Conservation (phyloP, 64 coral and sea anemone genomes). For the Acropora yongei region DNA sequence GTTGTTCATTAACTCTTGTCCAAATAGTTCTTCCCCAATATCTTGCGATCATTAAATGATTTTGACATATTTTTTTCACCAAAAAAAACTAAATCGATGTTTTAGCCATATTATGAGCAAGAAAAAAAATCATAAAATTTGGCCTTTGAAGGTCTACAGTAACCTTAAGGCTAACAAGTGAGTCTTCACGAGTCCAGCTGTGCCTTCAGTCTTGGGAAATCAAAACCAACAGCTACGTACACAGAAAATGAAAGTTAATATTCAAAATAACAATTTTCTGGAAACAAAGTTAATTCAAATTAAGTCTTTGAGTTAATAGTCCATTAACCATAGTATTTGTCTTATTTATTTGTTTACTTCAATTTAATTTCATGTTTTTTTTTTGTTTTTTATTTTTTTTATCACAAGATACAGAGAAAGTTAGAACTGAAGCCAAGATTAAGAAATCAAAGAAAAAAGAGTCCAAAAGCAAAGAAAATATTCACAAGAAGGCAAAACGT, state of each 20-base stretch:
- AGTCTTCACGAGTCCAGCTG: constrained; percentile 11
- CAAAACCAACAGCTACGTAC: constrained; percentile 38
- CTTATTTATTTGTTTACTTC: constrained; percentile 7
- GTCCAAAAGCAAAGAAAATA: constrained; percentile 19
- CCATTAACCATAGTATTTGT: constrained; percentile 25
- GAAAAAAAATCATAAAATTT: too few relatives aligned
- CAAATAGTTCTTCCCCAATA: too few relatives aligned
- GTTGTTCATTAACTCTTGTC: too few relatives aligned
- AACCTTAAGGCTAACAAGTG: background rate
- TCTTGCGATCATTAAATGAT: too few relatives aligned
- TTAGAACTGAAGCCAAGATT: constrained; percentile 17
- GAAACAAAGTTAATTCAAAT: constrained; percentile 24
- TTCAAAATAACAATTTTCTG: constrained; percentile 35
- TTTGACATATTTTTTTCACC: too few relatives aligned
- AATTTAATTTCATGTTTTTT: constrained; percentile 12
- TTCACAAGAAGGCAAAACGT: constrained; percentile 16
- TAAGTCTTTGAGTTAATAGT: constrained; percentile 21
- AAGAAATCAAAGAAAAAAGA: constrained; percentile 37
- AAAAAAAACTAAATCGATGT: too few relatives aligned
- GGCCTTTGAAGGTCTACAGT: too few relatives aligned
- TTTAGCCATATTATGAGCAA: too few relatives aligned
- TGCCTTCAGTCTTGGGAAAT: constrained; percentile 24
- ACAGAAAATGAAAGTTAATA: constrained; percentile 44
- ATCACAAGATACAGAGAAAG: constrained; percentile 11
- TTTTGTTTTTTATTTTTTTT: background rate